A percentile compares a stretch with the other conserved stretches of the same genome.
Evolutionary conservation across 1,140 invertebrate species (phyloP).

Genomic region (Pseudomyrmex cubaensis): DNA sequence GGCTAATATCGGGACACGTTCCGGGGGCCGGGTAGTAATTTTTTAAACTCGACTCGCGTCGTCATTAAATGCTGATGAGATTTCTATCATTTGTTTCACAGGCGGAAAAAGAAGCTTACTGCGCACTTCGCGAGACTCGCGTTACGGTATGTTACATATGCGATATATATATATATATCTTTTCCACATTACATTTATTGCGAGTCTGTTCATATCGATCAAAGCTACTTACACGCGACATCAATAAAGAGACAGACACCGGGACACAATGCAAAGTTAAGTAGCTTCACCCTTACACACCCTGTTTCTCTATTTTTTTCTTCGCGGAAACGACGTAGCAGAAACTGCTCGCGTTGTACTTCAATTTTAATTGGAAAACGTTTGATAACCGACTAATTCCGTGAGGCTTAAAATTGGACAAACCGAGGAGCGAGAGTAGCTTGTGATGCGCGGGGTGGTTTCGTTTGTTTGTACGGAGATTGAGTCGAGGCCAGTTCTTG

Average conservation of each 20-base stretch:
- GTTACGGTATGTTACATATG: slow-evolving; percentile 29
- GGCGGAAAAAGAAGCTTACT: not conserved
- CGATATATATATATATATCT: not conserved
- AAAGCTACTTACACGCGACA: slow-evolving; percentile 28
- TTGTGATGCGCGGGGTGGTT: not conserved
- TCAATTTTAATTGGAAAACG: too few species aligned
- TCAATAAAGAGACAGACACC: slow-evolving; percentile 51
- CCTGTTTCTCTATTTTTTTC: not conserved
- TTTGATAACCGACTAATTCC: too few species aligned
- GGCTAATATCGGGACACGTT: not conserved
- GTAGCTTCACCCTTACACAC: slow-evolving; percentile 23
- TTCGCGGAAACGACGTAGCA: not conserved
- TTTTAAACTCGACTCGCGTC: not conserved
- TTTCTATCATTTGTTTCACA: not conserved
- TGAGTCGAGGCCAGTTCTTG: not conserved
- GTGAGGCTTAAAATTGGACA: too few species aligned
- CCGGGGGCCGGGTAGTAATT: too few species aligned
- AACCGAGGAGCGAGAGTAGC: too few species aligned
- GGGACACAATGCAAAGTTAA: slow-evolving; percentile 34
- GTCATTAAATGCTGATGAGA: not conserved
- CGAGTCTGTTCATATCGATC: slow-evolving; percentile 25
- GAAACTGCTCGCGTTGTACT: too few species aligned
- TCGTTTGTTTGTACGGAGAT: not conserved
- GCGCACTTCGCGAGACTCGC: not conserved
- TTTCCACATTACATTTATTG: slow-evolving; percentile 10